phyloP scores from a whole-genome alignment of 2,888 invertebrate genomes.

The Zaprionus lineosus region DNA sequence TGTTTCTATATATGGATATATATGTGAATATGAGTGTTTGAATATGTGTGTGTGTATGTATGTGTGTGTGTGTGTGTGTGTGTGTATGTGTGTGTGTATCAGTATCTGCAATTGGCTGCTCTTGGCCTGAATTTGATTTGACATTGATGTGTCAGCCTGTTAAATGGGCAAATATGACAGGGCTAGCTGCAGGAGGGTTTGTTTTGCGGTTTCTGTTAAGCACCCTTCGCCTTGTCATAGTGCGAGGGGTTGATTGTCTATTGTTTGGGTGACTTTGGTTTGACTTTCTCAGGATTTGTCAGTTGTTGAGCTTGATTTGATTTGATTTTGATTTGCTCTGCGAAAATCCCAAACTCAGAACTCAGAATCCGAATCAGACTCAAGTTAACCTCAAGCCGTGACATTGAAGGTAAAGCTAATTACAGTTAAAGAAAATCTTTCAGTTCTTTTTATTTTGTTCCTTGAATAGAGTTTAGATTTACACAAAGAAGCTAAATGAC shows the following conservation, averaged over 20 bases:
- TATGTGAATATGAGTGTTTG: too few species aligned
- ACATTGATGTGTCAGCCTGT: slow-evolving; percentile 81
- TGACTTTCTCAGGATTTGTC: slow-evolving; percentile 76
- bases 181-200: slow-evolving; percentile 35
- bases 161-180: slow-evolving; percentile 79
- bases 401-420: slow-evolving; percentile 57
- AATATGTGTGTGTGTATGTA: too few species aligned
- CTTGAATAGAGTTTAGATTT: slow-evolving; percentile 21
- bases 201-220: slow-evolving; percentile 48
- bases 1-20: too few species aligned
- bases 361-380: slow-evolving; percentile 23
- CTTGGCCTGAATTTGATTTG: slow-evolving; percentile 66
- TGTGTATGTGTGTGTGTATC: too few species aligned
- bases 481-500: slow-evolving; percentile 38
- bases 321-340: slow-evolving; percentile 43
- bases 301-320: slow-evolving; percentile 55
- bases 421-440: slow-evolving; percentile 43
- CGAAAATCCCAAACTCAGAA: slow-evolving; percentile 9
- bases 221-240: slow-evolving; percentile 29
- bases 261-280: slow-evolving; percentile 45
- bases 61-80: too few species aligned
- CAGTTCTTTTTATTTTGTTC: too few species aligned
- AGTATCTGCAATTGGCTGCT: slow-evolving; percentile 42
- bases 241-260: slow-evolving; percentile 57
- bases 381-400: slow-evolving; percentile 38